Evolutionary conservation across 1,140 invertebrate species (phyloP).

Genomic region (Drosophila ananassae): DNA sequence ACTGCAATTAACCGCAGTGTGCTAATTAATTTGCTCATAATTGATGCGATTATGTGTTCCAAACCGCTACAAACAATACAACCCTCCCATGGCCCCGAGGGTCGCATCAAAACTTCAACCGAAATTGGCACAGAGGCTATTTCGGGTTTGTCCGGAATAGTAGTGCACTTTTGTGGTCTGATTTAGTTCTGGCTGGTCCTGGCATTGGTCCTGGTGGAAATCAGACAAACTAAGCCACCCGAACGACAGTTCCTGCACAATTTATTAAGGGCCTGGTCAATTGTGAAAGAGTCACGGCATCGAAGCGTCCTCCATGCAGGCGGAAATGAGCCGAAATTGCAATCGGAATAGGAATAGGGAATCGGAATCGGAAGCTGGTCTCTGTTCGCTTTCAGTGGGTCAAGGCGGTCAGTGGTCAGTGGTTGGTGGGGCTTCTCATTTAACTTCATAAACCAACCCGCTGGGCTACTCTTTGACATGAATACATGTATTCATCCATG

Average conservation of each 20-base stretch:
- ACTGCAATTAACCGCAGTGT: slow-evolving; percentile 79
- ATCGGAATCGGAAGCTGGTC: slow-evolving; percentile 15
- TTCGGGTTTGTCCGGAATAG: neutral
- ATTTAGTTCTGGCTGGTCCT: slow-evolving; percentile 7
- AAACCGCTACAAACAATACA: slow-evolving; percentile 38
- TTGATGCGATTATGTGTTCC: slow-evolving; percentile 79
- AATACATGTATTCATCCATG: slow-evolving; percentile 44
- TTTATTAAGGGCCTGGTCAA: slow-evolving; percentile 63
- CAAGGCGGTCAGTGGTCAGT: slow-evolving; percentile 29
- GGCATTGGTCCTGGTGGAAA: slow-evolving; percentile 61
- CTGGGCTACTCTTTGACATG: slow-evolving; percentile 37
- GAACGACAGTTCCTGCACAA: slow-evolving; percentile 37
- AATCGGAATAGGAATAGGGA: slow-evolving; percentile 43
- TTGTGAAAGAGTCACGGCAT: slow-evolving; percentile 55
- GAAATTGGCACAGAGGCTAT: slow-evolving; percentile 31
- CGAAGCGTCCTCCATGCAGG: slow-evolving; percentile 47
- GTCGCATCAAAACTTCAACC: slow-evolving; percentile 49
- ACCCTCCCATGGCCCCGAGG: slow-evolving; percentile 46
- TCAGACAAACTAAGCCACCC: slow-evolving; percentile 55
- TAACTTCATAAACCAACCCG: slow-evolving; percentile 36
- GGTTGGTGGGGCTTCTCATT: slow-evolving; percentile 12
- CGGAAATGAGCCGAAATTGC: slow-evolving; percentile 72
- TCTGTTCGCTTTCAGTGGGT: slow-evolving; percentile 35
- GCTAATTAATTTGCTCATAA: slow-evolving; percentile 83
- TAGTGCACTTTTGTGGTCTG: slow-evolving; percentile 28